Base-by-base conservation (phyloP, 1,140 invertebrate genomes). In the Drosophila miranda region DNA sequence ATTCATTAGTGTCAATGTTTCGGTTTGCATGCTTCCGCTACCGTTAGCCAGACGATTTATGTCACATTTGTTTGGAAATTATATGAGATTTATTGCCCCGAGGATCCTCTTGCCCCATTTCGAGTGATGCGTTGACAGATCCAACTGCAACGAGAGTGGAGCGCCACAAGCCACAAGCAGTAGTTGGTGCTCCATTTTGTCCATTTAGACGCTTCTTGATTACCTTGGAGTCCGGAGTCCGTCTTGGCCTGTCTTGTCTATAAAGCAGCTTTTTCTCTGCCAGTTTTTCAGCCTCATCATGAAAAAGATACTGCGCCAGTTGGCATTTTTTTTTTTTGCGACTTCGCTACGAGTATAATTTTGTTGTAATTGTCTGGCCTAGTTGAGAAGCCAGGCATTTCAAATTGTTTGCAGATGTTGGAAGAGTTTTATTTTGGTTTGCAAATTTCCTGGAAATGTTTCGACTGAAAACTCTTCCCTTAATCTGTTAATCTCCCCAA, bases 151-250 rank as follows among this genome's bases (percentile, higher is more conserved):
- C 34, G 34, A 30, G 30, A 30, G 30, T 45, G 54, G n/a, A 74
- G 50, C 67, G 50, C 45, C 13, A 23, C 26, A 55, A 46, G 19
- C 60, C 23, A 26, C 23, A 26, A 34, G 30, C 43, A 53, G 38
- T 38, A 56, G 58, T 50, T 72, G 75, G 62, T 84, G 80, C 81
- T 86, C 81, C 82, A 84, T 84, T 84, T 86, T 86, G 77, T 86
- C 81, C 73, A 82, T 82, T 82, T 82, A 78, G 64, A 82, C 78
- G 78, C 78, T 82, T 82, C 79, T 82, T 82, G 78, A 82, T 82
- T 82, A 78, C 78, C 78, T 82, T 70, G 78, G 74, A 67, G 61
- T 49, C 44, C 7, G 61, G 23, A 26, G 23, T 26, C 23, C 4
- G 23, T 67, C 75, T 49, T 51, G 49, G 61, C 62, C 41, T 30